Evolutionary conservation across 2,888 invertebrate genomes (phyloP).

Genomic region (Bruchidius siliquastri): DNA sequence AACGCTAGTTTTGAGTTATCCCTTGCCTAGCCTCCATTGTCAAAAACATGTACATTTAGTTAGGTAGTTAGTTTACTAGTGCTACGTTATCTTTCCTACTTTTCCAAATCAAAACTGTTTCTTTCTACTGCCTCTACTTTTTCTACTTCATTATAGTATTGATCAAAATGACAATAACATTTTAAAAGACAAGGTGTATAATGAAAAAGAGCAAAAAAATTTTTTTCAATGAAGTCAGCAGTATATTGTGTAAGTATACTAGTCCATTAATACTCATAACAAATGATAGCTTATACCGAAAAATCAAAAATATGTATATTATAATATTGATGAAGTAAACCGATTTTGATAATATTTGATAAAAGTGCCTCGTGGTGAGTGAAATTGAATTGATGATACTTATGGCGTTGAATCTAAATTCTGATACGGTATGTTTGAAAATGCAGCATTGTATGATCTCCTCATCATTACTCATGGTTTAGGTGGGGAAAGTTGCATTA

Average conservation of each 20-base stretch:
- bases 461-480: too few species aligned
- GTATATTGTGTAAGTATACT: slow-evolving; percentile 18
- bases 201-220: slow-evolving; percentile 8
- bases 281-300: slow-evolving; percentile 20
- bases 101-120: slow-evolving; percentile 12
- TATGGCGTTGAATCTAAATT: too few species aligned
- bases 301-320: slow-evolving; percentile 9
- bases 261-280: slow-evolving; percentile 21
- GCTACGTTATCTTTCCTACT: slow-evolving; percentile 7
- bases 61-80: background rate
- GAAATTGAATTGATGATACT: background rate
- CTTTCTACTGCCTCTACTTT: slow-evolving; percentile 15
- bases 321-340: slow-evolving; percentile 12
- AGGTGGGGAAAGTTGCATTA: too few species aligned
- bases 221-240: slow-evolving; percentile 6
- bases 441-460: too few species aligned
- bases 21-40: background rate
- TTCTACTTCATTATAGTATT: background rate
- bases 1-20: too few species aligned
- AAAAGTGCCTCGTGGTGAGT: slow-evolving; percentile 7
- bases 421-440: too few species aligned
- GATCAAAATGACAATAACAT: slow-evolving; percentile 21
- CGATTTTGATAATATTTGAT: slow-evolving; percentile 8
- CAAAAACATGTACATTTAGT: background rate
- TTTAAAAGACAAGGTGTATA: slow-evolving; percentile 14